Evolutionary conservation across 1,140 invertebrate genomes (phyloP).

Genomic region (Lordiphosa mommai): DNA sequence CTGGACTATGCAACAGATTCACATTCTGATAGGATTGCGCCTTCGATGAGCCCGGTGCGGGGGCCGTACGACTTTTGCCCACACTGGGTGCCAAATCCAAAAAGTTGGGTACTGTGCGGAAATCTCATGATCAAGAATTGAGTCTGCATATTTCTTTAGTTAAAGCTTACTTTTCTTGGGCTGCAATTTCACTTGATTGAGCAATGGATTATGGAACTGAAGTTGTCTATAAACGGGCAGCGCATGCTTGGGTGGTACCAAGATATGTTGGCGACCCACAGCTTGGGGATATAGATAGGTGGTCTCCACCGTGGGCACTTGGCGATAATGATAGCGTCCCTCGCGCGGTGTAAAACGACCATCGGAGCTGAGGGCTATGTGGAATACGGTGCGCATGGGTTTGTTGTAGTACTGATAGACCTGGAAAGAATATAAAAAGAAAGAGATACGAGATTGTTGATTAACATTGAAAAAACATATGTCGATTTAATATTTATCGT

Average conservation of each 20-base stretch:
- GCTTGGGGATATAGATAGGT: constrained; percentile 77
- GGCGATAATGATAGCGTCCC: constrained; percentile 64
- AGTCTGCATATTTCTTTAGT: background rate
- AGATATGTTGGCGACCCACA: constrained; percentile 58
- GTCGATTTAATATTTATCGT: too few relatives aligned
- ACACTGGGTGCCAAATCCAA: constrained; percentile 61
- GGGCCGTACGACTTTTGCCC: constrained; percentile 47
- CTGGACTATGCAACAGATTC: constrained; percentile 63
- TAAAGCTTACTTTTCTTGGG: constrained; percentile 60
- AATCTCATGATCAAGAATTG: background rate
- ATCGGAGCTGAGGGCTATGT: constrained; percentile 72
- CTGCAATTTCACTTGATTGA: constrained; percentile 76
- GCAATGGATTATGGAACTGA: constrained; percentile 68
- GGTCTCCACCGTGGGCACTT: constrained; percentile 71
- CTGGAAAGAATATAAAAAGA: constrained; percentile 32
- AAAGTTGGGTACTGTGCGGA: constrained; percentile 54
- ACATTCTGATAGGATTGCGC: constrained; percentile 72
- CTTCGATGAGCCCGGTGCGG: constrained; percentile 46
- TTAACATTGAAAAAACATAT: too few relatives aligned
- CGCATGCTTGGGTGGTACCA: constrained; percentile 49
- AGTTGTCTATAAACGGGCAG: constrained; percentile 66
- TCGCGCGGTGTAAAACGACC: constrained; percentile 65
- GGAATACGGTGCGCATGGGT: constrained; percentile 65
- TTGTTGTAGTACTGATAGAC: constrained; percentile 73
- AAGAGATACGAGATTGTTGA: too few relatives aligned